phyloP scores from a whole-genome alignment of 2,797 vertebrate genomes.

The Crenuchus spilurus region DNA sequence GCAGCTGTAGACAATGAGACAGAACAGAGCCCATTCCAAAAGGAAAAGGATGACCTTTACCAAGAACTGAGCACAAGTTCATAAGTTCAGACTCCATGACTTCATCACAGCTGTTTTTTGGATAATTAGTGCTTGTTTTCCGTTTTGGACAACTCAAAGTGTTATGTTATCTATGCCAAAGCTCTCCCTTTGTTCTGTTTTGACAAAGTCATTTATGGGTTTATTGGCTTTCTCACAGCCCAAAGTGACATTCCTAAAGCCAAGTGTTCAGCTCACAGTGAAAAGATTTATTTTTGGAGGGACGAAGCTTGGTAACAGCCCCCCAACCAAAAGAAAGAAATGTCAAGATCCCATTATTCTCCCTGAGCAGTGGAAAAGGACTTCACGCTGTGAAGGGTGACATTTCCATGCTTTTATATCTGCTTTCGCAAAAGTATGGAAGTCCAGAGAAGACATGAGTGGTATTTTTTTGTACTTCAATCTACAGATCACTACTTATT shows the following conservation, averaged over 20 bases:
- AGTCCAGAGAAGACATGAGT: too few species aligned
- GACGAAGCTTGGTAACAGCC: neutral
- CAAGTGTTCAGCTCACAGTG: neutral
- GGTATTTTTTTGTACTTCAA: too few species aligned
- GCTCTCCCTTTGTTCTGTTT: neutral
- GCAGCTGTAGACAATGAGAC: neutral
- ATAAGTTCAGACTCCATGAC: neutral
- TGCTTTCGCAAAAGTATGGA: neutral
- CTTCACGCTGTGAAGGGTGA: neutral
- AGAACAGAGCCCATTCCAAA: neutral
- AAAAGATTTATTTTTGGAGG: neutral
- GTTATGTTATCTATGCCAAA: neutral
- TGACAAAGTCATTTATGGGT: neutral
- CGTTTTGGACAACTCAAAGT: neutral
- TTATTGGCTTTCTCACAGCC: conserved; percentile 2
- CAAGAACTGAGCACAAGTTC: neutral
- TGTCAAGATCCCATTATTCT: neutral
- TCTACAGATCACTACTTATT: too few species aligned
- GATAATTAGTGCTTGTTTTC: neutral
- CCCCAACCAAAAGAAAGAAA: neutral
- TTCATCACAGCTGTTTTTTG: neutral
- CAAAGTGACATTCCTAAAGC: neutral
- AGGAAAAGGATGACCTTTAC: neutral
- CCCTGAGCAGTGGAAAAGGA: neutral
- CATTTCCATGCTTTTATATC: neutral